phyloP scores from a whole-genome alignment of 92 coral and sea anemone genomes.

The Hydrozoanthus gracilis region DNA sequence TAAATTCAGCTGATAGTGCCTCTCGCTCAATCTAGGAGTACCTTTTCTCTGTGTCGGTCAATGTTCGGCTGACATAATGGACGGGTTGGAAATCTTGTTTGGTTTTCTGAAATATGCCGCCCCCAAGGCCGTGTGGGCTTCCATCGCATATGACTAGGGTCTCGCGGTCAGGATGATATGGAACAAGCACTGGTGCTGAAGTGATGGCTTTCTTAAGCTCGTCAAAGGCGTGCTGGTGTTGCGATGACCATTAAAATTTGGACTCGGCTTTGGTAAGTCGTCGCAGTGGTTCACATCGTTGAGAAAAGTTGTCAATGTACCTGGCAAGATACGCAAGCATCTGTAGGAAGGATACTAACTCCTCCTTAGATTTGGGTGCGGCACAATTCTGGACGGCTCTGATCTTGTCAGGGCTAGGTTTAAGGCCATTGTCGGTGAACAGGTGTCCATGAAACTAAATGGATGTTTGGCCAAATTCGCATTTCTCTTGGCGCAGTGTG shows the following conservation, averaged over 20 bases:
- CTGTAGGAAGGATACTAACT: conserved; percentile 51
- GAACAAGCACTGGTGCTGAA: conserved; percentile 62
- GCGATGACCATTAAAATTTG: conserved; percentile 61
- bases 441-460: conserved; percentile 70
- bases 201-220: conserved; percentile 61
- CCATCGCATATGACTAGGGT: conserved; percentile 76
- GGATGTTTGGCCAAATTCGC: conserved; percentile 59
- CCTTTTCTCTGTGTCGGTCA: conserved; percentile 54
- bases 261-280: conserved; percentile 42
- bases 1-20: conserved; percentile 39
- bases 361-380: conserved; percentile 42
- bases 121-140: conserved; percentile 64
- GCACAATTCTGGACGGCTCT: conserved; percentile 45
- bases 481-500: conserved; percentile 58
- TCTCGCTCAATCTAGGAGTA: conserved; percentile 52
- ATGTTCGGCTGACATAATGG: conserved; percentile 58
- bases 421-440: conserved; percentile 60
- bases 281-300: conserved; percentile 64
- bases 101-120: conserved; percentile 60
- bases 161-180: conserved; percentile 13
- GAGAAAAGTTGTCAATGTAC: conserved; percentile 57
- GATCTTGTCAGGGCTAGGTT: conserved; percentile 64
- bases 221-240: conserved; percentile 62
- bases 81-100: conserved; percentile 60
- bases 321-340: conserved; percentile 68